phyloP scores from a whole-genome alignment of 2,113 vertebrate species.

The Naja naja region DNA sequence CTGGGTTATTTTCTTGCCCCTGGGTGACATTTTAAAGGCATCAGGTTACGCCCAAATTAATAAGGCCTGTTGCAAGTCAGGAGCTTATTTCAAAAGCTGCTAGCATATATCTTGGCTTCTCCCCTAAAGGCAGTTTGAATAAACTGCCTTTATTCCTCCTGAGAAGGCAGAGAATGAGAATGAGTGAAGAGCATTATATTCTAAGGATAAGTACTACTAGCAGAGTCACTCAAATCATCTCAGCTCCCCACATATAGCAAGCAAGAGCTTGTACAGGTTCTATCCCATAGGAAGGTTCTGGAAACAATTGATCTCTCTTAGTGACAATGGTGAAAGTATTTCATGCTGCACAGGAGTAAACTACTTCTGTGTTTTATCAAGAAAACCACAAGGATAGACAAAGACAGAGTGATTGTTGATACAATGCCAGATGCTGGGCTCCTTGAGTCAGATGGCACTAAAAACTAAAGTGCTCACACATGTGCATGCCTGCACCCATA shows the following conservation, averaged over 20 bases:
- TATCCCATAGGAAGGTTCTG: neutral
- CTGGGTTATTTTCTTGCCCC: too few relatives aligned
- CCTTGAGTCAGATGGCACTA: neutral
- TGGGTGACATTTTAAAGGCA: too few relatives aligned
- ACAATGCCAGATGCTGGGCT: neutral
- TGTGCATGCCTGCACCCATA: too few relatives aligned
- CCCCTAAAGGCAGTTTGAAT: neutral
- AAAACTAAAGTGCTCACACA: neutral
- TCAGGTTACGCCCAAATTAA: too few relatives aligned
- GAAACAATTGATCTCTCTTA: neutral
- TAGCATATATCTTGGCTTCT: too few relatives aligned
- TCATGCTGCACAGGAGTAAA: neutral
- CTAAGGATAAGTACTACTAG: neutral
- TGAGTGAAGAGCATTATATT: neutral
- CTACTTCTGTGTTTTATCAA: neutral
- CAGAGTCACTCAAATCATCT: neutral
- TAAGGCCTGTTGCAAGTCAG: too few relatives aligned
- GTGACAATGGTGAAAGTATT: neutral
- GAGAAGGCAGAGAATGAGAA: neutral
- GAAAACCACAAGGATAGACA: neutral
- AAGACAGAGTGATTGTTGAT: neutral
- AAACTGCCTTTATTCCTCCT: too few relatives aligned
- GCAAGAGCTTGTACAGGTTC: neutral
- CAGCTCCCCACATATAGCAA: neutral
- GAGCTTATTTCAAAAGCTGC: too few relatives aligned